Conservation (phyloP, 35 echinoderm and acorn worm species). For the Lytechinus variegatus region DNA sequence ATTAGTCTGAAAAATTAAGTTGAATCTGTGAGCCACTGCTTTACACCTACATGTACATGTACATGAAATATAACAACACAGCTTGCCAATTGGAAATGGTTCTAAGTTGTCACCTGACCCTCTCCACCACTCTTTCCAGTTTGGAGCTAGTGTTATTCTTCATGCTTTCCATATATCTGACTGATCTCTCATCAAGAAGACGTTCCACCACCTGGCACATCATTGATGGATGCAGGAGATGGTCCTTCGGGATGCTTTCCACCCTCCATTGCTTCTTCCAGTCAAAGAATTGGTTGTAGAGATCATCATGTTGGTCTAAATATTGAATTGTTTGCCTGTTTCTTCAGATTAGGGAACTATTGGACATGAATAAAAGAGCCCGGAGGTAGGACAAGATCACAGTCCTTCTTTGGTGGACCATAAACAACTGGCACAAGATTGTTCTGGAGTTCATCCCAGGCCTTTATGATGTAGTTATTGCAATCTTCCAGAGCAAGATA, state of each 20-base stretch:
- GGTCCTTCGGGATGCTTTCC: neutral
- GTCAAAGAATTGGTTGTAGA: slow-evolving; percentile 68
- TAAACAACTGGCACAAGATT: slow-evolving; percentile 69
- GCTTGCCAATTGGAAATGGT: neutral
- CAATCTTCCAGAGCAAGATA: slow-evolving; percentile 71
- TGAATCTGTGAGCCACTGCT: too few relatives aligned
- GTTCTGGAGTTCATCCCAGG: slow-evolving; percentile 55
- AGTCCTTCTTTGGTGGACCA: slow-evolving; percentile 62
- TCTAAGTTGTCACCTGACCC: neutral
- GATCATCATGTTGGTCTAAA: slow-evolving; percentile 50
- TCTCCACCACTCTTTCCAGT: slow-evolving; percentile 19
- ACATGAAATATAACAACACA: neutral
- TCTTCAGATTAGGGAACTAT: slow-evolving; percentile 53
- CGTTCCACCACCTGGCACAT: slow-evolving; percentile 39
- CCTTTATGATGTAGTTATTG: slow-evolving; percentile 67
- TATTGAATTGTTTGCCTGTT: slow-evolving; percentile 49
- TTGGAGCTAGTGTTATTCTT: neutral
- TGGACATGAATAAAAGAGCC: slow-evolving; percentile 77
- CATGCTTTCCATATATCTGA: neutral
- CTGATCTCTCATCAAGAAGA: neutral
- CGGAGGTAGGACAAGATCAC: slow-evolving; percentile 55
- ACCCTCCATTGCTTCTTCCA: slow-evolving; percentile 68
- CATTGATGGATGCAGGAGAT: neutral
- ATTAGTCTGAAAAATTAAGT: too few relatives aligned
- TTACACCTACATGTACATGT: neutral